phyloP scores from a whole-genome alignment of 37 sponge, comb jelly and placozoan genomes.

The Beroe ovata region DNA sequence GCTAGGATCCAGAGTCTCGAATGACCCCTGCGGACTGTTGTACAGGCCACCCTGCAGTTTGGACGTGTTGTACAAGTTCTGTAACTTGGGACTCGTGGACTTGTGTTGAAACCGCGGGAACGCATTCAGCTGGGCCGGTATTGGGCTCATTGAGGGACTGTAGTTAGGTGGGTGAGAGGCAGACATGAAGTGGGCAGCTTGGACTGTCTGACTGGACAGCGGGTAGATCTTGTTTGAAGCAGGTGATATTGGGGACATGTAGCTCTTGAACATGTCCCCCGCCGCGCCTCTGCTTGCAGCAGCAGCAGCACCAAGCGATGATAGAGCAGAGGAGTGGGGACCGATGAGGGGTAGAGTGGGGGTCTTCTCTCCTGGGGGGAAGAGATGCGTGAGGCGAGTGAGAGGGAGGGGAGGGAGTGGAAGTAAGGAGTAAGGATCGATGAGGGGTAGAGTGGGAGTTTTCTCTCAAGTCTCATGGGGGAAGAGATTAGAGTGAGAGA shows the following conservation, averaged over 20 bases:
- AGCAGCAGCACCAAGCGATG: not conserved
- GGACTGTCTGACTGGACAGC: not conserved
- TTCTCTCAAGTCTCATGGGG: constrained; percentile 6
- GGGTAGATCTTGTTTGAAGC: constrained; percentile 60
- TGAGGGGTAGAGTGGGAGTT: not conserved
- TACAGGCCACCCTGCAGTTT: not conserved
- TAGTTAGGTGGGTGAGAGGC: not conserved
- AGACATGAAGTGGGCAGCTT: constrained; percentile 34
- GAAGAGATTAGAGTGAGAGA: not conserved
- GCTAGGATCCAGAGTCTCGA: constrained; percentile 23
- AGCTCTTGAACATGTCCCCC: constrained; percentile 21
- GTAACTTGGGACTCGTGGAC: constrained; percentile 43
- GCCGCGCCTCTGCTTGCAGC: not conserved
- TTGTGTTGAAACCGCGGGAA: constrained; percentile 48
- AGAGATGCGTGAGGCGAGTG: no score
- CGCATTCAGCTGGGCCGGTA: constrained; percentile 34
- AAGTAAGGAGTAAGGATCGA: constrained; percentile 23
- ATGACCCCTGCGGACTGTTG: constrained; percentile 66
- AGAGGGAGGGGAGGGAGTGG: not conserved
- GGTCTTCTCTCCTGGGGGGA: constrained; percentile 21
- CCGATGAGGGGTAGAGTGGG: constrained; percentile 25
- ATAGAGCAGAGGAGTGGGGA: constrained; percentile 50
- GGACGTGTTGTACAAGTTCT: not conserved
- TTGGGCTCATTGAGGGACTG: constrained; percentile 56
- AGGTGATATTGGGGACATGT: constrained; percentile 55